These are phyloP conservation scores for Trogon melanurus DNA, from an alignment of 2,113 vertebrate genomes.

Conservation along the genomic window DNA sequence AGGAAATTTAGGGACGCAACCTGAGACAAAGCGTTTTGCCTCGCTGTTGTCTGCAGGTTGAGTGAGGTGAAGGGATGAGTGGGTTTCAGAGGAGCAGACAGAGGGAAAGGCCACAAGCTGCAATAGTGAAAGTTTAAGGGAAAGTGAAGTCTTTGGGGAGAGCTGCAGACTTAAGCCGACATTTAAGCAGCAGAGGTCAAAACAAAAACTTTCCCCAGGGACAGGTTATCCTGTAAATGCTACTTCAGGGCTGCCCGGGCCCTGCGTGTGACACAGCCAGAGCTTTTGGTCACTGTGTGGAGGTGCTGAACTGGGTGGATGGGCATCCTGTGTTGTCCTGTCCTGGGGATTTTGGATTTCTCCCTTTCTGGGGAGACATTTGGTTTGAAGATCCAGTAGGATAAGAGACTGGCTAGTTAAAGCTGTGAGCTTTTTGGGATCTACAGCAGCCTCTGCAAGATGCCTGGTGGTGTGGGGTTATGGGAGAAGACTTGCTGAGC, in stretches of 20 bases:
- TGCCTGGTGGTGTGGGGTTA: too few relatives aligned
- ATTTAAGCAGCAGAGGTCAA: neutral
- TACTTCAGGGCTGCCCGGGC: neutral
- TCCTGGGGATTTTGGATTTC: neutral
- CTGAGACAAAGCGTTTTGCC: neutral
- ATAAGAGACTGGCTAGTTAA: neutral
- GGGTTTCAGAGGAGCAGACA: neutral
- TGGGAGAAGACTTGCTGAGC: neutral
- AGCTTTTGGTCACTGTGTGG: neutral
- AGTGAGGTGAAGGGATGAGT: neutral
- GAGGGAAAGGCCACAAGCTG: rapidly evolving
- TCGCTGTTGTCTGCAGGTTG: neutral
- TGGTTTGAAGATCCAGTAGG: neutral
- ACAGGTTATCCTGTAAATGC: neutral
- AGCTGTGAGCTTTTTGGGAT: neutral
- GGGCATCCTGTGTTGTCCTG: rapidly evolving
- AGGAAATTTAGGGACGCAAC: neutral
- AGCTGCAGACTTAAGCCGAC: neutral
- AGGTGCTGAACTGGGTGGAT: neutral
- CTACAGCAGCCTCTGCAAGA: neutral
- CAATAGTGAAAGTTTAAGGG: neutral
- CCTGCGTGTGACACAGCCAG: neutral
- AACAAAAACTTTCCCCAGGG: neutral
- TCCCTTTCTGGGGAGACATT: neutral
- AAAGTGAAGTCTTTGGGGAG: neutral